phyloP scores from a whole-genome alignment of 2,888 invertebrate species.

The Elegia similella region DNA sequence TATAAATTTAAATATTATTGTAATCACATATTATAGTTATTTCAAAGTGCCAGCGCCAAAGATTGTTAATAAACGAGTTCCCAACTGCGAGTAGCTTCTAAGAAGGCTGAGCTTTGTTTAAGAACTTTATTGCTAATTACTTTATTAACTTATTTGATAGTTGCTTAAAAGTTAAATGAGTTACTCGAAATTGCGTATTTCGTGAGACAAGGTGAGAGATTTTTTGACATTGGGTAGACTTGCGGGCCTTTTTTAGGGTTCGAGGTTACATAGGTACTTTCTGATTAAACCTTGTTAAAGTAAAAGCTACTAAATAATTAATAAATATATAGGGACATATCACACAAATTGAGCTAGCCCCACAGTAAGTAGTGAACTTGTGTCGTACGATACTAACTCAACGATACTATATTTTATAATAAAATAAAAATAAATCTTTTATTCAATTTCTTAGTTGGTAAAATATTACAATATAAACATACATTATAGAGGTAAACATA shows the following conservation, averaged over 20 bases:
- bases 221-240: background rate
- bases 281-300: no score
- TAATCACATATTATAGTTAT: background rate
- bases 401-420: no score
- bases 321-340: no score
- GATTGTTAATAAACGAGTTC: background rate
- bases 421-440: no score
- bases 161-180: background rate
- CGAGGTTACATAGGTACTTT: background rate
- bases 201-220: background rate
- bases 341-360: no score
- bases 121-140: constrained; percentile 5
- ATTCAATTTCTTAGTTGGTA: no score
- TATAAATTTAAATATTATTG: background rate
- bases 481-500: no score
- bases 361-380: no score
- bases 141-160: background rate
- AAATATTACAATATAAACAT: no score
- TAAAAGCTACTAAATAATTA: no score
- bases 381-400: no score
- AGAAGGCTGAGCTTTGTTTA: background rate
- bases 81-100: background rate
- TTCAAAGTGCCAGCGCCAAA: background rate
- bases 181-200: background rate
- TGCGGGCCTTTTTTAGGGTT: background rate